These are phyloP conservation scores for Ptiloglossa arizonensis DNA, from an alignment of 1,140 invertebrate species.

Conservation along the genomic window DNA sequence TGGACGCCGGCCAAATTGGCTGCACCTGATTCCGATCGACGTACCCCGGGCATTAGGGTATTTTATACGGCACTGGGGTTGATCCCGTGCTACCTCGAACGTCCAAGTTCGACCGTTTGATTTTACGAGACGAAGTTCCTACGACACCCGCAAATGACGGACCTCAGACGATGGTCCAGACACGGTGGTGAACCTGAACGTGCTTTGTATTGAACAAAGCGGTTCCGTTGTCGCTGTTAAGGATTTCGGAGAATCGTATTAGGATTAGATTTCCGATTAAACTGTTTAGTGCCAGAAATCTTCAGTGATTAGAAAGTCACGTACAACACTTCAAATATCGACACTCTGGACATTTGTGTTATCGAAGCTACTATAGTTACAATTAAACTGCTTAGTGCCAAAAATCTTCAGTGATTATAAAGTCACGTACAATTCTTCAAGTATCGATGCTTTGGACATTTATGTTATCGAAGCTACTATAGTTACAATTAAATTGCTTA, in stretches of 20 bases:
- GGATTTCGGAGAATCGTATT: slow-evolving; percentile 13
- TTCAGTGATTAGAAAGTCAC: no score
- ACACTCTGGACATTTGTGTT: no score
- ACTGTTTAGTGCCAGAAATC: no score
- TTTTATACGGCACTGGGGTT: slow-evolving; percentile 66
- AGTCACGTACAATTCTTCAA: no score
- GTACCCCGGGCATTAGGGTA: slow-evolving; percentile 67
- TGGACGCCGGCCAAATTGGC: slow-evolving; percentile 74
- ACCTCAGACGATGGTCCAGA: slow-evolving; percentile 61
- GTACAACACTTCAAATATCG: no score
- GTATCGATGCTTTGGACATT: no score
- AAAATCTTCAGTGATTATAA: no score
- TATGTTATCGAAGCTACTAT: no score
- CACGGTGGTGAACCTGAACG: slow-evolving; percentile 2
- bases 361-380: no score
- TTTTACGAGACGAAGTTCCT: slow-evolving; percentile 72
- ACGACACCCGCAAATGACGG: slow-evolving; percentile 68
- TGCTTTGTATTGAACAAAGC: background rate
- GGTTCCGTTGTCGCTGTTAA: slow-evolving; percentile 1
- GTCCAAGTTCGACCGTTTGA: slow-evolving; percentile 67
- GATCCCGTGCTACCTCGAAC: slow-evolving; percentile 43
- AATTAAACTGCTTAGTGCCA: no score
- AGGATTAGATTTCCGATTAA: no score
- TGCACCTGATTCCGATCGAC: slow-evolving; percentile 76
- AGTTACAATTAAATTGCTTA: no score